Base-by-base conservation (phyloP, 2,797 vertebrate species). In the Esox lucius region DNA sequence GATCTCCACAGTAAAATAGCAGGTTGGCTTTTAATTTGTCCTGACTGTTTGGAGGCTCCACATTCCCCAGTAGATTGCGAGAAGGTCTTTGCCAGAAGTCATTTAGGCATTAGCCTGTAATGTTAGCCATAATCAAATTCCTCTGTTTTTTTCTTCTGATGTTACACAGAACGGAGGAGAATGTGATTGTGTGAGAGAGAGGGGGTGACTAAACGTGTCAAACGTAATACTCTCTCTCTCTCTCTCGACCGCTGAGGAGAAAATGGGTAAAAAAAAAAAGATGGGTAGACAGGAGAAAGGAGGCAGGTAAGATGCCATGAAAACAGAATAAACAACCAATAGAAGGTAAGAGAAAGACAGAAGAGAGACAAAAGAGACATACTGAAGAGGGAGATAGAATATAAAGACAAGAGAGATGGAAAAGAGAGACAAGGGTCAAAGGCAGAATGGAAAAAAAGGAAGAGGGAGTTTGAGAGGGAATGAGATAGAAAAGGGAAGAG, bases 1-100 rank as follows among this genome's bases (percentile, higher is more conserved):
- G 86, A 90, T 85, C 84, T 83, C 71, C 87, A 82, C 88, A 88
- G 81, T 88, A 87, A 91, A 91, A 91, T 87, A 88, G 80, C 85
- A 85, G 83, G 87, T 89, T 86, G 78, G 84, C 79, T 82, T 86
- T 85, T 88, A 86, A 89, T 88, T 86, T 87, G 80, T 83, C 74
- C 81, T 82, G 83, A 84, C 75, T 76, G 59, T 74, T 88, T 31
- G 0, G 77, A 81, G 80, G 35, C 66, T 73, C 15, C 15, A 22
- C 11, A 8, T 33, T 76, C 76, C 62, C 70, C 69, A 3, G 35
- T 13, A 68, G 22, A 68, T 68, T n/a, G 19, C 9, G 42, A 48
- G 53, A 28, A 17, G 42, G 5, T 17, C 53, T 1, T 1, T 66
- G 84, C 81, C 84, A 86, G 75, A 65, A 86, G 73, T 73, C 75